phyloP scores from a whole-genome alignment of 2,797 vertebrate genomes.

The Poliocrania exsul region DNA sequence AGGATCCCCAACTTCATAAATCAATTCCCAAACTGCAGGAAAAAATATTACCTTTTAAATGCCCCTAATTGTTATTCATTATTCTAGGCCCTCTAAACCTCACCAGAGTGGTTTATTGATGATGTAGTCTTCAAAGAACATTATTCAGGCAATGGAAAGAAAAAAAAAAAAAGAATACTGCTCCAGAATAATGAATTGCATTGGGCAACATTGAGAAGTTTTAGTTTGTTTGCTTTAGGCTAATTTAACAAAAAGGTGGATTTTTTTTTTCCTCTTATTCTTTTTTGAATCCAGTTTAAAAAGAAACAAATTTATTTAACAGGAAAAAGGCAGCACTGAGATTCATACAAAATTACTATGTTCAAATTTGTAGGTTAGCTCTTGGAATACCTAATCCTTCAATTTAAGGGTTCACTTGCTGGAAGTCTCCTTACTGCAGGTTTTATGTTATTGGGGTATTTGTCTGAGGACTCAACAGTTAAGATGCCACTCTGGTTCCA shows the following conservation, averaged over 20 bases:
- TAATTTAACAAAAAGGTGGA: constrained; percentile 45
- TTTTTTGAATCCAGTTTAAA: constrained; percentile 7
- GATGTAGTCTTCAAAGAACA: constrained; percentile 70
- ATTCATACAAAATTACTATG: neutral
- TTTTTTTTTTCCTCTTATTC: neutral
- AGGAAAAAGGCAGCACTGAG: neutral
- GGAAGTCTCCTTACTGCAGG: neutral
- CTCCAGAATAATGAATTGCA: constrained; percentile 34
- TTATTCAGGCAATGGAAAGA: constrained; percentile 50
- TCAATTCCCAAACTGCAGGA: constrained; percentile 72
- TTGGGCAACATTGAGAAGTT: neutral
- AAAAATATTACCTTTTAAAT: constrained; percentile 78
- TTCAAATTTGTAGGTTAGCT: neutral
- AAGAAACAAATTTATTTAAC: constrained; percentile 23
- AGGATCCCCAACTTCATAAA: constrained; percentile 73
- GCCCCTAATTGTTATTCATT: constrained; percentile 78
- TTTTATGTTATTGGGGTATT: neutral
- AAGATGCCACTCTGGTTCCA: neutral
- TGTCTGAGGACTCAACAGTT: neutral
- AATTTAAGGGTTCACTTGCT: neutral
- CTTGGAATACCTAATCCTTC: neutral
- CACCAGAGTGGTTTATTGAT: constrained; percentile 72
- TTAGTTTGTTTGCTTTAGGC: constrained; percentile 45
- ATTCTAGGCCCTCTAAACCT: constrained; percentile 69
- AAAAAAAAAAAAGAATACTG: neutral